Conservation (phyloP, 2,113 vertebrate genomes). For the Chloroceryle aenea region DNA sequence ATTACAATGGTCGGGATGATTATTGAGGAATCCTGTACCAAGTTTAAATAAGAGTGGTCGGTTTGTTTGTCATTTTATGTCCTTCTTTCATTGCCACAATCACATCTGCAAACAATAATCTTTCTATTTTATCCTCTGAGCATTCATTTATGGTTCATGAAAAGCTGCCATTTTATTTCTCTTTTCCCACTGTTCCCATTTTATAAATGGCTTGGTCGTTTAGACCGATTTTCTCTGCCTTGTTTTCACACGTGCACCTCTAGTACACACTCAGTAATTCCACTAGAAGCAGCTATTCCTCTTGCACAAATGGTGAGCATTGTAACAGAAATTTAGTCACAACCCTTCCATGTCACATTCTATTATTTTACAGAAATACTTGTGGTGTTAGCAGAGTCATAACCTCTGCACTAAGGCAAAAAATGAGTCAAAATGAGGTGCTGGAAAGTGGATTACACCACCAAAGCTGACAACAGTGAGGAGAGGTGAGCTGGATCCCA, state of each 20-base stretch:
- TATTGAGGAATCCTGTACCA: constrained; percentile 19
- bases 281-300: not conserved
- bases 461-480: not conserved
- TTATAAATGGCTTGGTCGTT: not conserved
- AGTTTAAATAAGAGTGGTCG: not conserved
- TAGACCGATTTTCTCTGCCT: not conserved
- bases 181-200: constrained; percentile 6
- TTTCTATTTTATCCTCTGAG: constrained; percentile 28
- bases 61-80: constrained; percentile 25
- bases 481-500: accelerated
- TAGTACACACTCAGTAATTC: not conserved
- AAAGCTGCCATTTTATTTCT: constrained; percentile 48
- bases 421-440: not conserved
- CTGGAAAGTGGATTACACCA: not conserved
- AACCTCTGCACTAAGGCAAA: not conserved
- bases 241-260: not conserved
- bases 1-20: not conserved
- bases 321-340: not conserved
- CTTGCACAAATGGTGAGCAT: not conserved
- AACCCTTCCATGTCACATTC: not conserved
- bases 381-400: not conserved
- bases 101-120: constrained; percentile 62
- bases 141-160: constrained; percentile 7
- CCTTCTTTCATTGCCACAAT: constrained; percentile 22
- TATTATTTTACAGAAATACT: not conserved